Evolutionary conservation across 2,797 vertebrate genomes (phyloP), one percentile per base, ranked within the genome.

Genomic region (Xenentodon cancila): DNA sequence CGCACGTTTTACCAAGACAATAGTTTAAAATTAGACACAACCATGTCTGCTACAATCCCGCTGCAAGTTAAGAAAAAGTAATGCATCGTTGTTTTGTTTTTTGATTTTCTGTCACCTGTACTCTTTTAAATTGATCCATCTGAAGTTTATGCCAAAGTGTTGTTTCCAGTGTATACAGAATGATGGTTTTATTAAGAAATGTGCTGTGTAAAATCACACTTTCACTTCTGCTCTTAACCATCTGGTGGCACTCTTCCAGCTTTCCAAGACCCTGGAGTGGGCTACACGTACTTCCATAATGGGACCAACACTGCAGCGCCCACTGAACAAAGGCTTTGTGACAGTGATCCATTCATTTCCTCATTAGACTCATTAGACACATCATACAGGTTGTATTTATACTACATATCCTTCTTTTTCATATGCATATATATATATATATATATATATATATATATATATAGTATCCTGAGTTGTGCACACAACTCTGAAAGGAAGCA

Each of bases 191-290:
- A 47, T 54, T 32, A 68, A 40, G 60, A 64, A 61, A 48, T 57
- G 75, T 57, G 76, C 63, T 68, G 43, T 79, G 63, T 37, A 51
- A 73, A 77, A 61, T 46, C 37, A 50, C 57, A 54, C 34, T 19
- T 73, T 80, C 88, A 90, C 65, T 90, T 93, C 90, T 90, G 62
- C 73, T 72, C 80, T 87, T 83, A 86, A 86, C 93, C 92, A 93
- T 92, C 83, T 92, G 92, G 91, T 91, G 93, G 91, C 92, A 93
- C 86, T 94, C 88, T 93, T 93, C 88, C 88, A 93, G 88, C 87
- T 90, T 75, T 68, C 53, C 80, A 71, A 60, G 51, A 75, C 60
- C 60, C 72, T 43, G 20, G 58, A 70, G 68, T 59, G 73, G 2
- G 32, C 71, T 45, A 15, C 73, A 75, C 62, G 52, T 59, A 75